A percentile compares a stretch with the other conserved stretches of the same genome.
phyloP scores from a whole-genome alignment of 1,140 invertebrate species.

The Heliconius nattereri region DNA sequence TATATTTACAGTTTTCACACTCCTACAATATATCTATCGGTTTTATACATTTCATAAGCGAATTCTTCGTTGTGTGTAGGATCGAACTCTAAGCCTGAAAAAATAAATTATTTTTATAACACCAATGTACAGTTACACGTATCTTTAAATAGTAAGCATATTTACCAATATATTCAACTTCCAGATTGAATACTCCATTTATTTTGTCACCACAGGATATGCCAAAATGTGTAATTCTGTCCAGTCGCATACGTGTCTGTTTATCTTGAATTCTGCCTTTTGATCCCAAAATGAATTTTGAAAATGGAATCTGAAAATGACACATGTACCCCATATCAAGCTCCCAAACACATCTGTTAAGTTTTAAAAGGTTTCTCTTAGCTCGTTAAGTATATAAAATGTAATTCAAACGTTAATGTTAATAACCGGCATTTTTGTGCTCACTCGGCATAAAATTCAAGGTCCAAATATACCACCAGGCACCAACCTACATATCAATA shows the following conservation, averaged over 20 bases:
- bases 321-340: too few relatives aligned
- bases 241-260: constrained; percentile 84
- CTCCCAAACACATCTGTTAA: too few relatives aligned
- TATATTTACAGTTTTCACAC: constrained; percentile 49
- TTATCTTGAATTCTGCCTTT: constrained; percentile 94
- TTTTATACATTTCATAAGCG: constrained; percentile 95
- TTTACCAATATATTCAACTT: constrained; percentile 95
- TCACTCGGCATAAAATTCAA: too few relatives aligned
- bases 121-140: neutral
- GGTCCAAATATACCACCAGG: too few relatives aligned
- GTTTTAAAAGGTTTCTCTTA: too few relatives aligned
- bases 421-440: too few relatives aligned
- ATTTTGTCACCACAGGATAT: constrained; percentile 90
- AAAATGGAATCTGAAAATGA: constrained; percentile 93
- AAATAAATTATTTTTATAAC: constrained; percentile 16
- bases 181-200: constrained; percentile 92
- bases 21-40: constrained; percentile 84
- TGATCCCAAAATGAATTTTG: constrained; percentile 92
- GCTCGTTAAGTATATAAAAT: too few relatives aligned
- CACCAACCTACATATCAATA: too few relatives aligned
- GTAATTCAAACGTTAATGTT: too few relatives aligned
- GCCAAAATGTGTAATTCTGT: constrained; percentile 87
- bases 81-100: constrained; percentile 87
- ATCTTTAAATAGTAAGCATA: constrained; percentile 1
- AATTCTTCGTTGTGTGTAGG: constrained; percentile 88